phyloP scores from a whole-genome alignment of 92 coral and sea anemone genomes.

The Paramuricea clavata region DNA sequence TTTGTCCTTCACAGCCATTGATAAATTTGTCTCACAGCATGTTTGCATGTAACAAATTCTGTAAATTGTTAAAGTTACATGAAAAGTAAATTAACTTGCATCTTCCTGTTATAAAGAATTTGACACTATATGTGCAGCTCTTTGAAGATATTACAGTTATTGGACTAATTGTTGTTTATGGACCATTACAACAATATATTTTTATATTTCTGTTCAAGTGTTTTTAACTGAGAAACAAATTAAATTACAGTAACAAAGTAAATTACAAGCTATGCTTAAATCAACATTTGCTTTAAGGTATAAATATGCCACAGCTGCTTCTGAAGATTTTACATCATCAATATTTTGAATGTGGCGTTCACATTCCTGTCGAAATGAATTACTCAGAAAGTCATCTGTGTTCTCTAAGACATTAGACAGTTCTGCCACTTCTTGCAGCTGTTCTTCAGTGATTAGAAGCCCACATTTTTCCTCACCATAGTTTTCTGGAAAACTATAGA shows the following conservation, averaged over 20 bases:
- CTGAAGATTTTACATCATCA: background rate
- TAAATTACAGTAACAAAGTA: no score
- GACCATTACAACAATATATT: no score
- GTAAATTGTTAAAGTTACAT: background rate
- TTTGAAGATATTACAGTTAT: no score
- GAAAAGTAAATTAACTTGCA: background rate
- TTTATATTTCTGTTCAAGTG: no score
- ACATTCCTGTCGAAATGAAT: slow-evolving; percentile 65
- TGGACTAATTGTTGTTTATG: no score
- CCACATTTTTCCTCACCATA: slow-evolving; percentile 74
- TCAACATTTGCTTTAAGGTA: slow-evolving; percentile 5
- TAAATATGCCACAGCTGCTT: background rate
- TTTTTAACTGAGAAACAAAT: no score
- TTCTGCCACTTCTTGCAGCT: slow-evolving; percentile 68
- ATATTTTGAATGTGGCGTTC: slow-evolving; percentile 65
- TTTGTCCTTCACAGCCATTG: background rate
- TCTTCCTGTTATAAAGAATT: background rate
- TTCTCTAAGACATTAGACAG: slow-evolving; percentile 58
- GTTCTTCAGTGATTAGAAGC: slow-evolving; percentile 56
- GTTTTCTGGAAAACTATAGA: slow-evolving; percentile 60
- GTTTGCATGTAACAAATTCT: slow-evolving; percentile 38
- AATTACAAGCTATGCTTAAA: background rate
- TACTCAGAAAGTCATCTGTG: slow-evolving; percentile 67
- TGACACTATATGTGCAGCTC: slow-evolving; percentile 34
- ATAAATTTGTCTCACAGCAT: slow-evolving; percentile 21